Conservation (phyloP, 1,140 invertebrate species). For the Pantala flavescens region DNA sequence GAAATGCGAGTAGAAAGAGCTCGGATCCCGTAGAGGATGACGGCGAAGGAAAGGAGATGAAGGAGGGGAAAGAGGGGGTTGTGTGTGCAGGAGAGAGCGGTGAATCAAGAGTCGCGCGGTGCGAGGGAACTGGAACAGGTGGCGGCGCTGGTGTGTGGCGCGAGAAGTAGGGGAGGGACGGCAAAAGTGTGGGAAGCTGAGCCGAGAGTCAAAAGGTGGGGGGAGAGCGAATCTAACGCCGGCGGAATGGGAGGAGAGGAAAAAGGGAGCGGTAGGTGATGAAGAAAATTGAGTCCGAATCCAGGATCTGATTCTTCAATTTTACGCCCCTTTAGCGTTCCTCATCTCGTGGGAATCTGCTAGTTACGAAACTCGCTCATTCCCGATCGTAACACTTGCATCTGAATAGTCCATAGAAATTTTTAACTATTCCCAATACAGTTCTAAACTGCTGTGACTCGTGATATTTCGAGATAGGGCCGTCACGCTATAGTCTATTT, state of each 20-base stretch:
- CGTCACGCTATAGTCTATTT: no score
- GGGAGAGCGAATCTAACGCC: not conserved
- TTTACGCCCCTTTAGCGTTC: not conserved
- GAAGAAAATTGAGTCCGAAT: conserved; percentile 1
- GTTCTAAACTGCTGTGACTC: no score
- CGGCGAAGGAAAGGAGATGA: no score
- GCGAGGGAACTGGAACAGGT: not conserved
- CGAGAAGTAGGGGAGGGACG: not conserved
- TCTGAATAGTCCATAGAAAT: no score
- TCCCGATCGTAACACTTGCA: no score
- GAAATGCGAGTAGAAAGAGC: no score
- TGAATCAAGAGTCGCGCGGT: not conserved
- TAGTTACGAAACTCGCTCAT: no score
- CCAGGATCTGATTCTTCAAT: not conserved
- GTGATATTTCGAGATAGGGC: no score
- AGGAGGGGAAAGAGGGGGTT: no score
- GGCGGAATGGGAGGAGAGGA: not conserved
- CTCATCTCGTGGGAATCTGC: not conserved
- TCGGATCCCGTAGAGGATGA: no score
- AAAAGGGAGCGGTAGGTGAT: not conserved
- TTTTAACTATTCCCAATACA: no score
- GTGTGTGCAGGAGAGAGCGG: not conserved
- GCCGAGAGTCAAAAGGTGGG: not conserved
- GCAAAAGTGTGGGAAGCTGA: not conserved
- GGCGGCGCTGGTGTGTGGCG: not conserved